Conservation (phyloP, 2,888 invertebrate species). For the Teleiodes luculella region DNA sequence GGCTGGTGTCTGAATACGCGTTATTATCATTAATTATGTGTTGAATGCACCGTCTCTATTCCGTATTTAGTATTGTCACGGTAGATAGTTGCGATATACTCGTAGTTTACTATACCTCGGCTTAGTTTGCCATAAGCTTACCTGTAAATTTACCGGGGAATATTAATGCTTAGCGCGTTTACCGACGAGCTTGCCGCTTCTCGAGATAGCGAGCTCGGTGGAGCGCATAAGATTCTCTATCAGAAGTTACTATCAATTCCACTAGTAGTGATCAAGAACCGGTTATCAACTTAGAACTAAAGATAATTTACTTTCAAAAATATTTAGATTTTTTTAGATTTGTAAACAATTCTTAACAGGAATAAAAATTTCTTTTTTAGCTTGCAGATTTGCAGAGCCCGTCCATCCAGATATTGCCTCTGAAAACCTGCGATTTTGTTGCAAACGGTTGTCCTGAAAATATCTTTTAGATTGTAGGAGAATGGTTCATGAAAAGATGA, state of each 20-base stretch:
- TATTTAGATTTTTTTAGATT: too few relatives aligned
- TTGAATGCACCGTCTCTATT: neutral
- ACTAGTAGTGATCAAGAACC: neutral
- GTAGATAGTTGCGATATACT: conserved; percentile 17
- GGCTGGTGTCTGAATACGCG: neutral
- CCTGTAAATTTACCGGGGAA: conserved; percentile 47
- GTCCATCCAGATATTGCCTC: too few relatives aligned
- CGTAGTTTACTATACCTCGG: conserved; percentile 36
- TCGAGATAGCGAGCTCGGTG: conserved; percentile 1
- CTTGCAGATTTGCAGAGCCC: too few relatives aligned
- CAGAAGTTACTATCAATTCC: conserved; percentile 31
- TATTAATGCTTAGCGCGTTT: conserved; percentile 42
- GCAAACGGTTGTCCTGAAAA: too few relatives aligned
- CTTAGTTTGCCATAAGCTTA: conserved; percentile 49
- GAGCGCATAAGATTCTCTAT: conserved; percentile 30
- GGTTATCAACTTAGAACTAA: too few relatives aligned
- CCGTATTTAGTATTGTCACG: neutral
- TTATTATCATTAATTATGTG: neutral
- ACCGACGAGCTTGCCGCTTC: conserved; percentile 16
- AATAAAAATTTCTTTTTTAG: too few relatives aligned
- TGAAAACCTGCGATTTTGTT: too few relatives aligned
- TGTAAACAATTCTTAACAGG: too few relatives aligned
- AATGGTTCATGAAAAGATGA: too few relatives aligned
- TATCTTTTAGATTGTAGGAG: too few relatives aligned
- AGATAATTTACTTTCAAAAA: too few relatives aligned